Evolutionary conservation across 2,888 invertebrate species (phyloP), one percentile per base, ranked within the genome.

Genomic region (Orchestes rusci): DNA sequence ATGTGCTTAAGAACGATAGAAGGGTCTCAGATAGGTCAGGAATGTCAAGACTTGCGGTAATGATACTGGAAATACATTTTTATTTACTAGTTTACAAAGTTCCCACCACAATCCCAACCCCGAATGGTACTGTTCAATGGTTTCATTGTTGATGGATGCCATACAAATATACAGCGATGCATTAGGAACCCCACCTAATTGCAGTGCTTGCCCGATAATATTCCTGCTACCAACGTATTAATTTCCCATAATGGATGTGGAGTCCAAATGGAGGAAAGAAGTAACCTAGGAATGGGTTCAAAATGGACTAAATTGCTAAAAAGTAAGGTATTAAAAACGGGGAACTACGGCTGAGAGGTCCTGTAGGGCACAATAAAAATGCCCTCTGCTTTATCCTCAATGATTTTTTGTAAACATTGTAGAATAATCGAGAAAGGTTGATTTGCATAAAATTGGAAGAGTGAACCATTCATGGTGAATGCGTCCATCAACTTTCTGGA

Each of bases 381-480:
- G n/a, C n/a, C n/a, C n/a, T n/a, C n/a, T n/a, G n/a, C n/a, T n/a
- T n/a, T n/a, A n/a, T n/a, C n/a, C n/a, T n/a, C n/a, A n/a, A n/a
- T n/a, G n/a, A n/a, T n/a, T n/a, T n/a, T n/a, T n/a, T n/a, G n/a
- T n/a, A n/a, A n/a, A n/a, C n/a, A n/a, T n/a, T n/a, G n/a, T n/a
- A n/a, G n/a, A n/a, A n/a, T n/a, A n/a, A n/a, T n/a, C n/a, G n/a
- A 16, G 8, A 40, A 33, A 10, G 52, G 51, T 3, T 50, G 53
- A 40, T 54, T 52, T 8, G 51, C 52, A 39, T 51, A 53, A 39
- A 48, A 45, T 13, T 18, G 30, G 7, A 36, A 7, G 13, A 20
- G 3, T 23, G 18, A 18, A 34, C 38, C 27, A 10, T n/a, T 16
- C 5, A 35, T 4, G 13, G 28, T 34, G 20, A 42, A 40, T 2